Evolutionary conservation across 1,140 invertebrate genomes (phyloP).

Genomic region (Bombus huntii): DNA sequence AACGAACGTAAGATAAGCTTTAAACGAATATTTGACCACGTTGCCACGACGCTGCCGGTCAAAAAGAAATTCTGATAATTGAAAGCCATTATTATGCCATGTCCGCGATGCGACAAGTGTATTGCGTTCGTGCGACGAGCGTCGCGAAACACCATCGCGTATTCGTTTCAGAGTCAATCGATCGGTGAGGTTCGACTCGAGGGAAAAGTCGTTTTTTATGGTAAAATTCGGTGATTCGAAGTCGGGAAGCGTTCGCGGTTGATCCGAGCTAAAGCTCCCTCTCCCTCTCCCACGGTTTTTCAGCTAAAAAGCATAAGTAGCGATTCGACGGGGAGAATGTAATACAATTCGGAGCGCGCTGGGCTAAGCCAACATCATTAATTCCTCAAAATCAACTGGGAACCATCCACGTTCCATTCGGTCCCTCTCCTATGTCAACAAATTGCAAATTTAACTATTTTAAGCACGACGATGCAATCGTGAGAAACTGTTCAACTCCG

Average conservation of each 20-base stretch:
- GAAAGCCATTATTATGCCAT: too few species aligned
- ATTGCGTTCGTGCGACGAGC: too few species aligned
- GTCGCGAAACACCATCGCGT: too few species aligned
- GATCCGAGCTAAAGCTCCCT: not conserved
- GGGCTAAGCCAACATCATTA: conserved; percentile 37
- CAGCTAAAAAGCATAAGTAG: conserved; percentile 16
- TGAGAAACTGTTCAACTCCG: conserved; percentile 17
- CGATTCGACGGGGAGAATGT: not conserved
- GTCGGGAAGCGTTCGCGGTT: not conserved
- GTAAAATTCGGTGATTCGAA: not conserved
- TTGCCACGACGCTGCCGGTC: too few species aligned
- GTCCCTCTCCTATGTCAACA: conserved; percentile 39
- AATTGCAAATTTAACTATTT: conserved; percentile 50
- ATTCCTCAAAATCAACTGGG: conserved; percentile 43
- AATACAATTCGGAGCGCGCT: not conserved
- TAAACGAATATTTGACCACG: too few species aligned
- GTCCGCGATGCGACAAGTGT: too few species aligned
- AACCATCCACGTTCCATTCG: conserved; percentile 13
- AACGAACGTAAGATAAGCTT: too few species aligned
- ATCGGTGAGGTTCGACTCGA: not conserved
- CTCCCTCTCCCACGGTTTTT: not conserved
- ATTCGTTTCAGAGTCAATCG: not conserved
- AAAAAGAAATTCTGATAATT: too few species aligned
- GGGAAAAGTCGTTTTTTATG: not conserved
- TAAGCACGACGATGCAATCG: conserved; percentile 37